Conservation (phyloP, 2,888 invertebrate genomes). For the Sphaerolaimus hirsutus region DNA sequence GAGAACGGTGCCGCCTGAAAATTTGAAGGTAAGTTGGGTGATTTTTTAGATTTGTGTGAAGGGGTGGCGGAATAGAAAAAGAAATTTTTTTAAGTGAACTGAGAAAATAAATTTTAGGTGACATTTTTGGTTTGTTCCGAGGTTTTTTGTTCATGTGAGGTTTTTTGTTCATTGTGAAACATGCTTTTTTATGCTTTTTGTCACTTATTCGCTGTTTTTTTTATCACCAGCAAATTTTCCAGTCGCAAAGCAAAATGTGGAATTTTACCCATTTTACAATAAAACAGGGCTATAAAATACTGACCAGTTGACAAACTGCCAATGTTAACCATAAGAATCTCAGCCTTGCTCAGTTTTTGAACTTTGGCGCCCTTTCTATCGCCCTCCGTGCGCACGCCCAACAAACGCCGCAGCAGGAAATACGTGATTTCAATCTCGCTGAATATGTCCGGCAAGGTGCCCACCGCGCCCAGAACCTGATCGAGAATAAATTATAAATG, state of each 20-base stretch:
- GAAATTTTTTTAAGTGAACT: not conserved
- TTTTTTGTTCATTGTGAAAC: not conserved
- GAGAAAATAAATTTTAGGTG: not conserved
- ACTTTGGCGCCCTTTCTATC: constrained; percentile 97
- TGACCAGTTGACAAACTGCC: constrained; percentile 95
- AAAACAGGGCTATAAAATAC: too few species aligned
- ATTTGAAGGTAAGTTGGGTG: not conserved
- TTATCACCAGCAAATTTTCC: too few species aligned
- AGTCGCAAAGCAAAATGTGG: too few species aligned
- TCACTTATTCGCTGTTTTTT: too few species aligned
- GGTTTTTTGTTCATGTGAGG: not conserved
- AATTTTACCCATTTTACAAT: too few species aligned
- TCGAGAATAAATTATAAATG: too few species aligned
- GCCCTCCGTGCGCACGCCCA: constrained; percentile 92
- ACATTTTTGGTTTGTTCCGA: not conserved
- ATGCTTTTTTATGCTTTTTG: not conserved
- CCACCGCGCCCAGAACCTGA: constrained; percentile 58
- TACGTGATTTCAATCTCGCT: constrained; percentile 94
- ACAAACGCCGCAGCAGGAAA: constrained; percentile 70
- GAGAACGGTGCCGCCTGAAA: constrained; percentile 26
- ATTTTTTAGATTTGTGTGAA: not conserved
- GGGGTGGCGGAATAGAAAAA: not conserved
- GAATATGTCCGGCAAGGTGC: constrained; percentile 81
- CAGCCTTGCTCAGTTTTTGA: constrained; percentile 63
- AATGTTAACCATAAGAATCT: constrained; percentile 86